A percentile compares a stretch with the other conserved stretches of the same genome.
Conservation (phyloP, 2,797 vertebrate genomes). For the Vipera ursinii region DNA sequence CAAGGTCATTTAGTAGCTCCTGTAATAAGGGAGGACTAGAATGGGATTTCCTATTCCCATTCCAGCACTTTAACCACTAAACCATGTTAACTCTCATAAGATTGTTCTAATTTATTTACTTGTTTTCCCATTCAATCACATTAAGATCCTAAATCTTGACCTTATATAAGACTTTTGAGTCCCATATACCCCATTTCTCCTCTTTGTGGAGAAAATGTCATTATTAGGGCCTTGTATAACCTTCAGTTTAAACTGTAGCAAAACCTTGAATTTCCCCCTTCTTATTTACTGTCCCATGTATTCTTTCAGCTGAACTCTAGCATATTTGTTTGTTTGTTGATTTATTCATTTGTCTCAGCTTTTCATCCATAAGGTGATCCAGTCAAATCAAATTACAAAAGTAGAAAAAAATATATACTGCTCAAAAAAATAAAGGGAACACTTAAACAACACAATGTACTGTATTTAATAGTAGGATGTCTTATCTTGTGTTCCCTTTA, state of each 20-base stretch:
- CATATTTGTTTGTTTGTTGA: neutral
- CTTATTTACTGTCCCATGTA: neutral
- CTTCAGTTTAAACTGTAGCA: neutral
- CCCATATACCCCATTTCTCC: neutral
- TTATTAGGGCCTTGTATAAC: neutral
- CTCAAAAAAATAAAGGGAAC: no score
- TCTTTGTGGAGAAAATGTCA: neutral
- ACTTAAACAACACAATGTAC: no score
- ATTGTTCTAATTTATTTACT: neutral
- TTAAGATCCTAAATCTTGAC: neutral
- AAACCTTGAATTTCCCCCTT: neutral
- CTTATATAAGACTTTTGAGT: neutral
- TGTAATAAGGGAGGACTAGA: neutral
- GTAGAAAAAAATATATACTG: neutral
- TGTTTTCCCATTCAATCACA: neutral
- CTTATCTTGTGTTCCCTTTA: no score
- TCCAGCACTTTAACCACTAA: neutral
- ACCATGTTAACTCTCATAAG: neutral
- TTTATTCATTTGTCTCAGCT: neutral
- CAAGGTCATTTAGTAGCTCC: neutral
- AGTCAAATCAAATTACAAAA: neutral
- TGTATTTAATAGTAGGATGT: no score
- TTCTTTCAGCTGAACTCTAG: neutral
- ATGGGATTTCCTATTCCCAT: neutral
- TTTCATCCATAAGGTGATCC: neutral